phyloP scores from a whole-genome alignment of 2,888 invertebrate genomes.

The Drosophila mulleri region DNA sequence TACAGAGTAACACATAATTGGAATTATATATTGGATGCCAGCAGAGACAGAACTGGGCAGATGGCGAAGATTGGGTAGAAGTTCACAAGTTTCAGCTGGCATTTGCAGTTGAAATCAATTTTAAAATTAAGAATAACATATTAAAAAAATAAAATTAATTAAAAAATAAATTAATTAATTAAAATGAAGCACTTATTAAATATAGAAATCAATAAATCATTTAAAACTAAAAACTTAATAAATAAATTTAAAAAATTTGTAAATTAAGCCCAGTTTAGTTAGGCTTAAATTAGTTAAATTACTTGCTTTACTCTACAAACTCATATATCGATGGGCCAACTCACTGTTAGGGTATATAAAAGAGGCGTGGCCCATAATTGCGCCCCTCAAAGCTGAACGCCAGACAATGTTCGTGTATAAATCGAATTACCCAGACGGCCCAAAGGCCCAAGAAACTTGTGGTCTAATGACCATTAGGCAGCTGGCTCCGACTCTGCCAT shows the following conservation, averaged over 20 bases:
- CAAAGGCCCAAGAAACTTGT: constrained; percentile 24
- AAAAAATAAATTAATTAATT: too few species aligned
- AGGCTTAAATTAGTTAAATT: too few species aligned
- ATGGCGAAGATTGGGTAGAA: neutral
- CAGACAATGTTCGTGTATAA: constrained; percentile 54
- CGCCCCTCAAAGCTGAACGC: constrained; percentile 39
- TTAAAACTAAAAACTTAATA: too few species aligned
- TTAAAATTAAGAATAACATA: neutral
- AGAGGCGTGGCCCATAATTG: constrained; percentile 33
- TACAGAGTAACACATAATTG: constrained; percentile 24
- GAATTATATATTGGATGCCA: constrained; percentile 24
- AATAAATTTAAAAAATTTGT: too few species aligned
- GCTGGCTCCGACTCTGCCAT: constrained; percentile 29
- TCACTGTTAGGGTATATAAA: neutral
- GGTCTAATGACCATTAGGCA: constrained; percentile 51
- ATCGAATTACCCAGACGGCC: constrained; percentile 60
- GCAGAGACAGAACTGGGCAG: neutral
- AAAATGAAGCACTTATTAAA: too few species aligned
- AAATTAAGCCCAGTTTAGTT: too few species aligned
- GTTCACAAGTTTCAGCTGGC: constrained; percentile 12
- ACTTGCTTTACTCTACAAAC: too few species aligned
- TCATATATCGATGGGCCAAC: too few species aligned
- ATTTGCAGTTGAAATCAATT: neutral
- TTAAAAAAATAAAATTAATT: too few species aligned
- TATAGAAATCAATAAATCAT: too few species aligned